Evolutionary conservation across 2,888 invertebrate genomes (phyloP), one percentile per base, ranked within the genome.

Genomic region (Tryphoninae sp.): DNA sequence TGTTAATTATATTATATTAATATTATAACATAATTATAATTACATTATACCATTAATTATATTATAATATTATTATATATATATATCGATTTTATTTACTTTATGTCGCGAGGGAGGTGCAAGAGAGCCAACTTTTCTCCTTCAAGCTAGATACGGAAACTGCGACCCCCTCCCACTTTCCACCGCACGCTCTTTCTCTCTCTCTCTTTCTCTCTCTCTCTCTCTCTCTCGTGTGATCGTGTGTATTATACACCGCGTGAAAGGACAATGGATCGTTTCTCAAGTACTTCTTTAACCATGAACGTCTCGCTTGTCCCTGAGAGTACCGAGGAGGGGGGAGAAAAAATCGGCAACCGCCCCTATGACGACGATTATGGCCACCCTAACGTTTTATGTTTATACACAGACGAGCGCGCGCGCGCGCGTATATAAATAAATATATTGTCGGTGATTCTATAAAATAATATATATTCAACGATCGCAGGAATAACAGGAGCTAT

Each of bases 191-290:
- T 45, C 16, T 40, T 53, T 51, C 33, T 22, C 9, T 58, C 8
- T 22, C 55, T 7, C 19, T 19, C 62, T 62, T 42, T 16, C 40
- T 62, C n/a, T 11, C 62, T 16, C 62, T 16, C 40, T 33, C 33
- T 33, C 33, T 6, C 33, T 33, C 33, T 6, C 33, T 11, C 42
- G 19, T 49, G 59, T 49, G 72, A 72, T 49, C 67, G 68, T 68
- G 68, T 68, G 64, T 79, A 75, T 75, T 79, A 76, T 76, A 72
- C 73, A 59, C 67, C 72, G 72, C 53, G 73, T 68, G 69, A 72
- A 81, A 83, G 86, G 85, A 88, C 88, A 88, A 88, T 88, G 86
- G 88, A 87, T 85, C 87, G 85, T 88, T 88, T 87, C 86, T 88
- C 87, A 88, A 83, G 64, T 76, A 69, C 65, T 49, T 71, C 76